Base-by-base conservation (phyloP, 1,140 invertebrate genomes). In the Latrodectus geometricus region DNA sequence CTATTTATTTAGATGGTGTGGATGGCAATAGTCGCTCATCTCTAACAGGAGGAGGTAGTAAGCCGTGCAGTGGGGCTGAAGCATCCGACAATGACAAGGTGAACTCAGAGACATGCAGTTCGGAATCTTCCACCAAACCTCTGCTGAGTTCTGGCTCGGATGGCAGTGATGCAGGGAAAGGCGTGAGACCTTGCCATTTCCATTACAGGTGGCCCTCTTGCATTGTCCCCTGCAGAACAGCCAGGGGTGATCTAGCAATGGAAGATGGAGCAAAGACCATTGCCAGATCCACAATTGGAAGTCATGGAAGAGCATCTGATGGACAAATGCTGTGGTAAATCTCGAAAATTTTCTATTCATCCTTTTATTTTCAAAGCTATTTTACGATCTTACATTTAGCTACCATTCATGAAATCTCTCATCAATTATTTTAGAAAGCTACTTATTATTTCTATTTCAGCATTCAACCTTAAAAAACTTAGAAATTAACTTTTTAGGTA, bases 121-220 rank as follows among this genome's bases (percentile, higher is more conserved):
- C 79, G 4, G 88, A 88, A 70, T 88, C 88, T 12, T 87, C 75
- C 5, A 78, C 68, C 2, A 86, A 86, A 35, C 88, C 88, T 0
- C 49, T 88, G 50, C 54, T 87, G 23, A 88, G 77, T 48, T 87
- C 88, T 2, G 66, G 79, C 35, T 87, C 84, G 12, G 87, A 86
- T 61, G 77, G 79, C 15, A 79, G 92, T 65, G 86, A 81, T 8
- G 20, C 50, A 15, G 73, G 50, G 4, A 69, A 77, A 17, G 79
- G 65, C 4, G 23, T 70, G 5, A 68, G 85, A 12, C 85, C 85
- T 8, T 87, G 85, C 15, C 85, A 88, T n/a, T 74, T 88, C 50
- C 87, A 88, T 17, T 88, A 88, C 75, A 56, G 81, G n/a, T 88
- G 87, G 87, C 87, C 87, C 7, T 88, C 87, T 20, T 88, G 74